A percentile compares a stretch with the other conserved stretches of the same genome.
Conservation (phyloP, 1,140 invertebrate genomes). For the Aphaenogaster rudis region DNA sequence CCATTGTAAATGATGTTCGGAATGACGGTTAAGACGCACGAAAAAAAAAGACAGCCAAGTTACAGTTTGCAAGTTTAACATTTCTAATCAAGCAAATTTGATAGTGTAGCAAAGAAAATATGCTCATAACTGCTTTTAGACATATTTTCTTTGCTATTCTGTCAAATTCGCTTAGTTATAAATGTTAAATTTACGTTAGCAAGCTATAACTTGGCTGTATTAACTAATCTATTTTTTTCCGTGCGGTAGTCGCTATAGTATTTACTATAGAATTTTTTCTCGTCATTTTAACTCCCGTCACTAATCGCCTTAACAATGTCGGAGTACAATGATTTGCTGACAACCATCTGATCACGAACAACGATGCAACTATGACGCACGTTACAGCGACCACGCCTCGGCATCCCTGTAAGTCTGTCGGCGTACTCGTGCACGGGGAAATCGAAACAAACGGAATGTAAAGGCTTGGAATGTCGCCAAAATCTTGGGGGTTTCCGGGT, state of each 20-base stretch:
- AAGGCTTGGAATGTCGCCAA: conserved; percentile 60
- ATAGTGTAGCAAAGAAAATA: too few species aligned
- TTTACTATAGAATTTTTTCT: background rate
- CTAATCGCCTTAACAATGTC: background rate
- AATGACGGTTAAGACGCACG: background rate
- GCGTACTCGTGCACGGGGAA: background rate
- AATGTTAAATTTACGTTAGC: too few species aligned
- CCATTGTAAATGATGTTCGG: background rate
- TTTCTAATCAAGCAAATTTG: too few species aligned
- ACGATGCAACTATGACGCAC: background rate
- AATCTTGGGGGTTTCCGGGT: conserved; percentile 16
- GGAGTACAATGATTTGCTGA: background rate
- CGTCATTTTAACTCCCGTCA: background rate
- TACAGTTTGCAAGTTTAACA: too few species aligned
- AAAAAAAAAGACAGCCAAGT: too few species aligned
- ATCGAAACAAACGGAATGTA: conserved; percentile 36
- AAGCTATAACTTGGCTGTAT: too few species aligned
- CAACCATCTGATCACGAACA: background rate
- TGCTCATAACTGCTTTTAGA: too few species aligned
- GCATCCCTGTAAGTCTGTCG: background rate
- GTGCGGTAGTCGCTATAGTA: background rate
- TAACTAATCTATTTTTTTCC: too few species aligned
- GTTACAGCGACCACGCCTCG: conserved; percentile 36
- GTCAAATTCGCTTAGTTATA: too few species aligned
- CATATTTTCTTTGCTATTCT: too few species aligned